A percentile compares a stretch with the other conserved stretches of the same genome.
Evolutionary conservation across 2,888 invertebrate genomes (phyloP).

Genomic region (Ectobius pallidus): DNA sequence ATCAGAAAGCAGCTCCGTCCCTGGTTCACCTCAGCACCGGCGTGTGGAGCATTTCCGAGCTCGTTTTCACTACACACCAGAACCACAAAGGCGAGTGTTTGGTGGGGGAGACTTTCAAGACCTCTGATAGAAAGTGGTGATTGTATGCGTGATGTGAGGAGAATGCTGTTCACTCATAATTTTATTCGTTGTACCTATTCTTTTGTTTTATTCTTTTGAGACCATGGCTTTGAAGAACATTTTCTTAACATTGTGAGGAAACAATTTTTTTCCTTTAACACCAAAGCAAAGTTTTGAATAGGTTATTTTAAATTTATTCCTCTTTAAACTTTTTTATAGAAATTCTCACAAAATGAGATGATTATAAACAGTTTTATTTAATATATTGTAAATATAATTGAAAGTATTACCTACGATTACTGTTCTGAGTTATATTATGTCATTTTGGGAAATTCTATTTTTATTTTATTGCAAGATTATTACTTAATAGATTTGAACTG

Average conservation of each 20-base stretch:
- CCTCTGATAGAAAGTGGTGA: slow-evolving; percentile 27
- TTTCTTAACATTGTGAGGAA: not conserved
- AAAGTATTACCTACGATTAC: too few relatives aligned
- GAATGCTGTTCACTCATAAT: too few relatives aligned
- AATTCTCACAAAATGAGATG: too few relatives aligned
- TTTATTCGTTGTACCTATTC: not conserved
- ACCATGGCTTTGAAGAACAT: not conserved
- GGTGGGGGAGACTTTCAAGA: slow-evolving; percentile 48
- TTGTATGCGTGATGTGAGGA: not conserved
- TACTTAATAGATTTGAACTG: too few relatives aligned
- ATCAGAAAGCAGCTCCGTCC: slow-evolving; percentile 70
- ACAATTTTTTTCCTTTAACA: not conserved
- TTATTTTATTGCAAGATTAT: too few relatives aligned
- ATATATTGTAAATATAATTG: too few relatives aligned
- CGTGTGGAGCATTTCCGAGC: slow-evolving; percentile 58
- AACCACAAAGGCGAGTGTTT: slow-evolving; percentile 54
- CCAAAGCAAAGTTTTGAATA: too few relatives aligned
- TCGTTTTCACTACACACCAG: slow-evolving; percentile 59
- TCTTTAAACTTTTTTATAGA: too few relatives aligned
- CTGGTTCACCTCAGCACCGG: slow-evolving; percentile 69
- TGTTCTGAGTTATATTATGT: too few relatives aligned
- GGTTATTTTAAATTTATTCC: too few relatives aligned
- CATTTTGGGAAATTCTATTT: too few relatives aligned
- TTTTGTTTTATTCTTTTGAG: not conserved
- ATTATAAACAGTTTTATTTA: too few relatives aligned